Evolutionary conservation across 30 jellyfish, hydroid and myxozoan genomes (phyloP).

Genomic region (Aurelia sp.): DNA sequence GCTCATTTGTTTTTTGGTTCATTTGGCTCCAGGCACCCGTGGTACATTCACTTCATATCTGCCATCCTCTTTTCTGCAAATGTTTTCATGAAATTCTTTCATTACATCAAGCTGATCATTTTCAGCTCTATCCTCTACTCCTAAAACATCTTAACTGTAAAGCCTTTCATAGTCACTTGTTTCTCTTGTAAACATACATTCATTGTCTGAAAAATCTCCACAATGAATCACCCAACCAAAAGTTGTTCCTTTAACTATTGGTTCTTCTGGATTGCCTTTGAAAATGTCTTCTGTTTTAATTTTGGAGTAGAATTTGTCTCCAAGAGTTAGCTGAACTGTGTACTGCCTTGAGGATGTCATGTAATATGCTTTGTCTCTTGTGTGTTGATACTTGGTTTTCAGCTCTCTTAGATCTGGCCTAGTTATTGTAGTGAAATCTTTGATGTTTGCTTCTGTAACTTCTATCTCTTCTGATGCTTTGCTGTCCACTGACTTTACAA

Average conservation of each 20-base stretch:
- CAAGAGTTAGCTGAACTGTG: conserved; percentile 29
- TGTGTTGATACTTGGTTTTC: conserved; percentile 6
- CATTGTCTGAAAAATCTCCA: conserved; percentile 18
- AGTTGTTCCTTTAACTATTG: conserved; percentile 46
- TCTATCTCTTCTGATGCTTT: conserved; percentile 37
- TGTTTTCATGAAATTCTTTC: conserved; percentile 17
- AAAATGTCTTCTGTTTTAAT: conserved; percentile 15
- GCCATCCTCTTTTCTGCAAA: conserved; percentile 32
- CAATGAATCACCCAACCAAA: conserved; percentile 62
- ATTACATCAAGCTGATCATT: conserved; percentile 29
- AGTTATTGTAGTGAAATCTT: conserved; percentile 16
- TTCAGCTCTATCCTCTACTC: conserved; percentile 41
- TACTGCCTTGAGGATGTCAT: conserved; percentile 29
- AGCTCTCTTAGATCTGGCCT: conserved; percentile 33
- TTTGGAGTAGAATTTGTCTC: conserved; percentile 11
- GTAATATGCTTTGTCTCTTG: conserved; percentile 10
- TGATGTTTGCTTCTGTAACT: conserved; percentile 39
- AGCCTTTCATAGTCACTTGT: conserved; percentile 41
- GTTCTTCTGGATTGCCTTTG: conserved; percentile 32
- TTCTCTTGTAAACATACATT: conserved; percentile 25
- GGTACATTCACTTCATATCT: conserved; percentile 40
- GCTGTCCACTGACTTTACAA: conserved; percentile 16
- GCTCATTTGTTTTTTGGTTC: conserved; percentile 14
- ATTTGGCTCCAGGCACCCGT: conserved; percentile 26
- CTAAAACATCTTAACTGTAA: background rate